phyloP scores from a whole-genome alignment of 2,888 invertebrate genomes.

The Auanema sp. region DNA sequence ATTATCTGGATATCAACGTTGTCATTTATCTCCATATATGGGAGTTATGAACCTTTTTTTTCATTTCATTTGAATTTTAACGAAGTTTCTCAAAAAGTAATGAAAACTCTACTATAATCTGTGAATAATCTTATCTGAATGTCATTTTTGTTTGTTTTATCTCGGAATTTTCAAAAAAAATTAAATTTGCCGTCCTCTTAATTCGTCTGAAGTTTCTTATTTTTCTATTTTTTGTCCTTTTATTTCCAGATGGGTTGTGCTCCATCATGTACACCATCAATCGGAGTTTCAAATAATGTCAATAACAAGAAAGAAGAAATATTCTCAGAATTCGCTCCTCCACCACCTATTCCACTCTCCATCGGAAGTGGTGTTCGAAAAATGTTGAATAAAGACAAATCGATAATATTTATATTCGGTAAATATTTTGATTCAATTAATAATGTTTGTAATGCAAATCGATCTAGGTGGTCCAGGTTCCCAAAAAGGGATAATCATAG shows the following conservation, averaged over 20 bases:
- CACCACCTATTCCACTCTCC: constrained; percentile 41
- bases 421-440: constrained; percentile 13
- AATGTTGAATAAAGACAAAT: constrained; percentile 21
- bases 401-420: constrained; percentile 59
- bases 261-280: constrained; percentile 23
- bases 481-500: constrained; percentile 59
- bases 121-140: neutral
- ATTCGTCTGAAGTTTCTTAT: neutral
- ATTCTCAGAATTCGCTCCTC: constrained; percentile 24
- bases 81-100: too few species aligned
- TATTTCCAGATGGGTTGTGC: constrained; percentile 32
- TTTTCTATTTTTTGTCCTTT: neutral
- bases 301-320: constrained; percentile 4
- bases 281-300: constrained; percentile 19
- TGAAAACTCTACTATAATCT: too few species aligned
- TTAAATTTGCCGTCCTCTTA: neutral
- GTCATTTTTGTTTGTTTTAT: neutral
- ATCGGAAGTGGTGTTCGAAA: constrained; percentile 27
- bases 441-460: too few species aligned
- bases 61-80: too few species aligned
- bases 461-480: constrained; percentile 63
- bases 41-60: too few species aligned
- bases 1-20: too few species aligned
- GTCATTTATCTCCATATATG: too few species aligned
- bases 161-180: neutral